These are phyloP conservation scores for Pyrochroa serraticornis DNA, from an alignment of 2,888 invertebrate genomes.

Conservation along the genomic window DNA sequence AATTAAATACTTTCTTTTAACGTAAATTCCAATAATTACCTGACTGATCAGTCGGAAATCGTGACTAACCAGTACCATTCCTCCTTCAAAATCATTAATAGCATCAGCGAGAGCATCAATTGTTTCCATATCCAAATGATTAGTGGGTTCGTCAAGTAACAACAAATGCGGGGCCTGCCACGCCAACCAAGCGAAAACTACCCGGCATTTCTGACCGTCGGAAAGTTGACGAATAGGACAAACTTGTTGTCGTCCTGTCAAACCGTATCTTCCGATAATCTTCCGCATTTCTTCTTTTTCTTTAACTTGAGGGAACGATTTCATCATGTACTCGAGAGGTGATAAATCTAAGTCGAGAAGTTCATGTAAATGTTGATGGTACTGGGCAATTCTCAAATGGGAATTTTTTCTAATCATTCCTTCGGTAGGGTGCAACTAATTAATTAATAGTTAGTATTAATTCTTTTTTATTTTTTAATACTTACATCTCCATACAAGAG, in stretches of 20 bases:
- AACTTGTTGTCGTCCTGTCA: conserved; percentile 95
- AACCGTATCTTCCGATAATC: conserved; percentile 96
- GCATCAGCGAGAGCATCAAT: conserved; percentile 98
- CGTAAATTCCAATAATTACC: conserved; percentile 61
- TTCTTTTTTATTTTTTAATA: conserved; percentile 30
- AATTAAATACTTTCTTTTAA: conserved; percentile 1
- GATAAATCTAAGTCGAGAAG: conserved; percentile 92
- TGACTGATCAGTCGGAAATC: conserved; percentile 99
- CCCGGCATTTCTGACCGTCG: conserved; percentile 97
- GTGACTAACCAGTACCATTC: conserved; percentile 99
- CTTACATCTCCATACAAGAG: conserved; percentile 91
- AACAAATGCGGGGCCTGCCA: conserved; percentile 97
- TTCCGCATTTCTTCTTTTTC: conserved; percentile 99
- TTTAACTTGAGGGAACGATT: conserved; percentile 93
- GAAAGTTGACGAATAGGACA: conserved; percentile 94
- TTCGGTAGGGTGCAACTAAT: conserved; percentile 84
- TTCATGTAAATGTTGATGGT: conserved; percentile 99
- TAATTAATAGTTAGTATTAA: conserved; percentile 13
- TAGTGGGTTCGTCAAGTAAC: conserved; percentile 84
- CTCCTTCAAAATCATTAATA: conserved; percentile 96
- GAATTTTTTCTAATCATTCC: conserved; percentile 99
- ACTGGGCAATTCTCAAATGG: conserved; percentile 95
- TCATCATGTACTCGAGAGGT: conserved; percentile 98
- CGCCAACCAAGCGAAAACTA: conserved; percentile 98
- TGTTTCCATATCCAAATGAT: conserved; percentile 97